A percentile compares a stretch with the other conserved stretches of the same genome.
Conservation (phyloP, 2,888 invertebrate genomes). For the Ormyrus pomaceus region DNA sequence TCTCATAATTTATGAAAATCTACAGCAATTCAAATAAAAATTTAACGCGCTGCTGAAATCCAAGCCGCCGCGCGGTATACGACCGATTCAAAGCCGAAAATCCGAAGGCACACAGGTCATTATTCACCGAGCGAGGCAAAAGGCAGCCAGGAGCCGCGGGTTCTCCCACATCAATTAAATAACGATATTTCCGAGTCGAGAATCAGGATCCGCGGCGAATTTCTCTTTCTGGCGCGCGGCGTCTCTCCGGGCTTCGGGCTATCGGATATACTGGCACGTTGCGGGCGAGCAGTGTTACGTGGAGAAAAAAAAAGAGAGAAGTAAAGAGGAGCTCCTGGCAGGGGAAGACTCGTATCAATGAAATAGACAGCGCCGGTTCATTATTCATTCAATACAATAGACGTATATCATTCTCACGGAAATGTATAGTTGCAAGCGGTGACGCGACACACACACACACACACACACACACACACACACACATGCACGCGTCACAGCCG, state of each 20-base stretch:
- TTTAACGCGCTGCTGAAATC: too few relatives aligned
- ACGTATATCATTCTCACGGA: slow-evolving; percentile 52
- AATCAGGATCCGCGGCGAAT: slow-evolving; percentile 4
- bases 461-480: too few relatives aligned
- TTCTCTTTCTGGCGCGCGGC: background rate
- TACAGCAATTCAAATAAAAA: too few relatives aligned
- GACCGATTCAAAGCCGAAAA: too few relatives aligned
- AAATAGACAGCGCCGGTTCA: slow-evolving; percentile 50
- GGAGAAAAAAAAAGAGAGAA: background rate
- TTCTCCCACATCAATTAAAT: slow-evolving; percentile 49
- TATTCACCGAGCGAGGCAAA: slow-evolving; percentile 7
- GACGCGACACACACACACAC: background rate
- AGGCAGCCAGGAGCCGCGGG: too few relatives aligned
- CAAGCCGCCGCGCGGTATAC: too few relatives aligned
- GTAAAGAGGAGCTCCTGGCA: slow-evolving; percentile 17
- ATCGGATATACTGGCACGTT: background rate
- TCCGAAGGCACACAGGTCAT: background rate
- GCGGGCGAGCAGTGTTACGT: slow-evolving; percentile 10
- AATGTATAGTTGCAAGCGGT: slow-evolving; percentile 42
- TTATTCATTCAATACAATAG: slow-evolving; percentile 52
- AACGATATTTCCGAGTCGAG: slow-evolving; percentile 34
- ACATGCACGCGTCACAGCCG: background rate
- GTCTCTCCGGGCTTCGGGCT: background rate
- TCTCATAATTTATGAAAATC: too few relatives aligned
- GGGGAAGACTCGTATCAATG: slow-evolving; percentile 43